Evolutionary conservation across 1,140 invertebrate species (phyloP).

Genomic region (Solenopsis fugax): DNA sequence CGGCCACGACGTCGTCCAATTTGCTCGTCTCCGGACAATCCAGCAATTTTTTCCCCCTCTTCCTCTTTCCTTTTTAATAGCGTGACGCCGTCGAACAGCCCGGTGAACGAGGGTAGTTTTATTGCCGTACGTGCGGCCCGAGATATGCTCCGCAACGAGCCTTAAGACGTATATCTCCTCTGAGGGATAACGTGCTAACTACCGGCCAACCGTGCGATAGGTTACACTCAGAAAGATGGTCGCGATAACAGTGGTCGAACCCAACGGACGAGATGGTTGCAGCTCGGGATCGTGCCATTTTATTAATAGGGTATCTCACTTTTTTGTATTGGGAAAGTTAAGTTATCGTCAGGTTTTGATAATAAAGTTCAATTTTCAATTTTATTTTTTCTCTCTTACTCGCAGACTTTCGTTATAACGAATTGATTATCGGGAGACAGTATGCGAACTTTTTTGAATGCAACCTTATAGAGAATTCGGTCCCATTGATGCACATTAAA

Average conservation of each 20-base stretch:
- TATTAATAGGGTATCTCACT: background rate
- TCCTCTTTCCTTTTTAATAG: constrained; percentile 36
- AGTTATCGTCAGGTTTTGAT: background rate
- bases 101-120: constrained; percentile 39
- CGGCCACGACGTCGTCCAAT: constrained; percentile 27
- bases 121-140: constrained; percentile 58
- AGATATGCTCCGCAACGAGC: constrained; percentile 36
- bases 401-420: background rate
- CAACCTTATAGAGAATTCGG: no score
- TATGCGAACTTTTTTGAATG: no score
- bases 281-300: constrained; percentile 1
- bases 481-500: no score
- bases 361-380: background rate
- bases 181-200: constrained; percentile 51
- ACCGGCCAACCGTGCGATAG: constrained; percentile 6
- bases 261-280: constrained; percentile 20
- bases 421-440: background rate
- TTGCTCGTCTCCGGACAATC: constrained; percentile 5
- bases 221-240: background rate
- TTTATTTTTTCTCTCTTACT: background rate
- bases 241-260: constrained; percentile 1
- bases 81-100: background rate
- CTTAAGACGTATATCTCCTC: constrained; percentile 18
- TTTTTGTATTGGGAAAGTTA: constrained; percentile 2
- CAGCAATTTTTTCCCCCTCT: background rate